Evolutionary conservation across 2,797 vertebrate genomes (phyloP).

Genomic region (Danio tinwini): DNA sequence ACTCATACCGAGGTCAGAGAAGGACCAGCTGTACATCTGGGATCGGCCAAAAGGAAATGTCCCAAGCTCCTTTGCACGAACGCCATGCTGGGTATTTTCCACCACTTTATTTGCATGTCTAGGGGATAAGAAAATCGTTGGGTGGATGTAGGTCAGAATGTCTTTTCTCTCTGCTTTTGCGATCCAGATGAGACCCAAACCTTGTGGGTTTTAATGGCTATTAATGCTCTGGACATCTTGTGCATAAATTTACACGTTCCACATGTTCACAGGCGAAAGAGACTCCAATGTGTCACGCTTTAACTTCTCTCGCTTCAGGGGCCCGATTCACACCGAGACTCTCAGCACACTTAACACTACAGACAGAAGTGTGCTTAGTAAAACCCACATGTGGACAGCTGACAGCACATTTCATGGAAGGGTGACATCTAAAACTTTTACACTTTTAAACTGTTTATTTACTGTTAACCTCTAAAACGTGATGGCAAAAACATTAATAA

Average conservation of each 20-base stretch:
- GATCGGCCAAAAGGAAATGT: conserved; percentile 42
- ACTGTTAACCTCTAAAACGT: not conserved
- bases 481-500: not conserved
- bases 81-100: conserved; percentile 36
- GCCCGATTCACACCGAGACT: conserved; percentile 1
- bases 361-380: conserved; percentile 8
- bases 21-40: conserved; percentile 55
- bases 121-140: conserved; percentile 40
- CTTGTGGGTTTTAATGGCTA: conserved; percentile 32
- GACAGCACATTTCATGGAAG: conserved; percentile 18
- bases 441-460: conserved; percentile 29
- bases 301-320: conserved; percentile 24
- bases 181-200: conserved; percentile 28
- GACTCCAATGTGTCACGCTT: conserved; percentile 6
- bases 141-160: conserved; percentile 52
- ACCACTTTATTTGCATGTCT: conserved; percentile 42
- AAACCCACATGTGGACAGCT: not conserved
- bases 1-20: not conserved
- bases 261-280: conserved; percentile 35
- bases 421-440: not conserved
- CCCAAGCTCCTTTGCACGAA: conserved; percentile 20
- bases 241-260: conserved; percentile 50
- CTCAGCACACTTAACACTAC: not conserved
- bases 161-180: conserved; percentile 37
- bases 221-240: conserved; percentile 52